Conservation (phyloP, 2,113 vertebrate species). For the Cyprinodon tularosa region DNA sequence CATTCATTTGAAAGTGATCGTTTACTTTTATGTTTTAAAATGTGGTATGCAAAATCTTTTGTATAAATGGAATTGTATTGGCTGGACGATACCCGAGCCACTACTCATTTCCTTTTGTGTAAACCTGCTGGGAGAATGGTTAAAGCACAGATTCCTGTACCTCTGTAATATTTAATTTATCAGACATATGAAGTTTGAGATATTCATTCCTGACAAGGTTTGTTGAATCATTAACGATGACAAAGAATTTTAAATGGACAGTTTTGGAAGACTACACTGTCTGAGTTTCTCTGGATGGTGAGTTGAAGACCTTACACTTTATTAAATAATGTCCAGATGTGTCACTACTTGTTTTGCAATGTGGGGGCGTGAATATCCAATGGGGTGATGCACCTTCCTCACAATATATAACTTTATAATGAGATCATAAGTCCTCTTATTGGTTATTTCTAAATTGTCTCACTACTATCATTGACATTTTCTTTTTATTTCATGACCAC, state of each 20-base stretch:
- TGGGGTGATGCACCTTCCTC: background rate
- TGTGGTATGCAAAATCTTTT: too few species aligned
- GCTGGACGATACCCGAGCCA: too few species aligned
- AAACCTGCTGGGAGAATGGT: background rate
- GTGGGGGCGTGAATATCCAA: background rate
- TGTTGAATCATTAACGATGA: background rate
- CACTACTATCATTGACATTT: too few species aligned
- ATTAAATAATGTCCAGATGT: background rate
- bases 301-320: background rate
- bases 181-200: background rate
- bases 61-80: too few species aligned
- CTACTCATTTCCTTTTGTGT: background rate
- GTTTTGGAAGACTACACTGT: background rate
- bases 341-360: background rate
- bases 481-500: too few species aligned
- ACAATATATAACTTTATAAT: too few species aligned
- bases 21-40: too few species aligned
- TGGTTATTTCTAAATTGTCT: too few species aligned
- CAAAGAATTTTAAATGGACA: background rate
- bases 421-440: too few species aligned
- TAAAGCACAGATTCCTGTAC: background rate
- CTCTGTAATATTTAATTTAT: background rate
- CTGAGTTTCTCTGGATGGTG: background rate
- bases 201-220: background rate
- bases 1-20: too few species aligned